Evolutionary conservation across 2,797 vertebrate genomes (phyloP).

Genomic region (Paratrypauchen microcephalus): DNA sequence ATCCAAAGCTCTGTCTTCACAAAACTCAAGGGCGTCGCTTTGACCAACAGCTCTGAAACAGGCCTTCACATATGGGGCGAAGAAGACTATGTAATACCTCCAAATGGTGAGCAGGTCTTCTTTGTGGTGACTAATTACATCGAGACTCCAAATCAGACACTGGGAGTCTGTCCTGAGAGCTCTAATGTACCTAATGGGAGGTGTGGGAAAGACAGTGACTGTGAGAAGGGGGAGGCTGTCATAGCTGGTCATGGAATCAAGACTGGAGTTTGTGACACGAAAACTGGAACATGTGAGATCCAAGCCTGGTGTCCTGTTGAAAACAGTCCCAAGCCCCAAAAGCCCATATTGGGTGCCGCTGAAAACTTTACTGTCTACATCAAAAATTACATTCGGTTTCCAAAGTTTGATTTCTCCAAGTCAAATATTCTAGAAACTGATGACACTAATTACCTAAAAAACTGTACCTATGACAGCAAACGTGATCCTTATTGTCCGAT

Average conservation of each 20-base stretch:
- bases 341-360: constrained; percentile 81
- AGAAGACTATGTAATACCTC: constrained; percentile 91
- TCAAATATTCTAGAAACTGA: constrained; percentile 82
- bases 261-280: constrained; percentile 85
- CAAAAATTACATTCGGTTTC: constrained; percentile 94
- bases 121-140: constrained; percentile 94
- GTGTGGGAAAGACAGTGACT: constrained; percentile 81
- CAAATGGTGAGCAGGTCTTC: constrained; percentile 91
- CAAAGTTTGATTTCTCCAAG: constrained; percentile 95
- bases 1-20: constrained; percentile 92
- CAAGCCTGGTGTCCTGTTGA: constrained; percentile 95
- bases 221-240: constrained; percentile 78
- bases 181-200: constrained; percentile 77
- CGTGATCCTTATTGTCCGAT: constrained; percentile 91
- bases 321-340: constrained; percentile 56
- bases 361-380: constrained; percentile 96
- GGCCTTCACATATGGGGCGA: constrained; percentile 89
- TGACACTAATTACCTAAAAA: constrained; percentile 82
- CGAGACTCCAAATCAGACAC: constrained; percentile 89
- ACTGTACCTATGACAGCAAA: constrained; percentile 78
- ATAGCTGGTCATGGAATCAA: constrained; percentile 89
- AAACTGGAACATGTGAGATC: constrained; percentile 88
- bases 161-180: constrained; percentile 87
- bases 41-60: constrained; percentile 85
- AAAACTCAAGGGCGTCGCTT: constrained; percentile 91